These are phyloP conservation scores for Sparidentex hasta DNA, from an alignment of 2,797 vertebrate species.

Conservation along the genomic window DNA sequence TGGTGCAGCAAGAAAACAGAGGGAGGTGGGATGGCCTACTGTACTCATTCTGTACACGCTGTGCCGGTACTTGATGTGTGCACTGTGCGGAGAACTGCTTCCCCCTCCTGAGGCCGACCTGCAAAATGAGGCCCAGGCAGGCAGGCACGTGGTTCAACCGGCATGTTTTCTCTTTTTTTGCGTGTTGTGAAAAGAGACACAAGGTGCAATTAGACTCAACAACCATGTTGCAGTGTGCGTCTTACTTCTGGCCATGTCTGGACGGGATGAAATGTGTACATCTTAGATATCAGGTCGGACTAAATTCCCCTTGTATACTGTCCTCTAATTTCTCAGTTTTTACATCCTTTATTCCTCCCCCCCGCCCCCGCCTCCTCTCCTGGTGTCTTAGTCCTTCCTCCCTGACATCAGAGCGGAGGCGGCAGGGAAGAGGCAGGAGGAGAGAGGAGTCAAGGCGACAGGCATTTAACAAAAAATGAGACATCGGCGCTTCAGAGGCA, in stretches of 20 bases:
- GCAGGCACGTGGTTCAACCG: neutral
- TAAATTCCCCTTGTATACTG: slow-evolving; percentile 4
- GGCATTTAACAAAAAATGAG: too few relatives aligned
- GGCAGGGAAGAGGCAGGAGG: too few relatives aligned
- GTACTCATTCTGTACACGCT: neutral
- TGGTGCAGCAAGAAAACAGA: neutral
- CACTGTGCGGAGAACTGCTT: too few relatives aligned
- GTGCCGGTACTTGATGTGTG: too few relatives aligned
- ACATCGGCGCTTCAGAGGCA: too few relatives aligned
- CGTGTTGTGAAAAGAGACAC: neutral
- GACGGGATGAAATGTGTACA: slow-evolving; percentile 20
- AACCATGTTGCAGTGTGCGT: neutral
- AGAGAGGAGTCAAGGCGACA: too few relatives aligned
- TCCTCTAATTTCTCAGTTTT: too few relatives aligned
- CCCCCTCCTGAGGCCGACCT: too few relatives aligned
- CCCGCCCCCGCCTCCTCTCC: too few relatives aligned
- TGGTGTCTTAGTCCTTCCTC: too few relatives aligned
- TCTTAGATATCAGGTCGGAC: slow-evolving; percentile 33
- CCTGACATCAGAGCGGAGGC: too few relatives aligned
- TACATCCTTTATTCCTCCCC: too few relatives aligned
- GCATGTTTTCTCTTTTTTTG: neutral
- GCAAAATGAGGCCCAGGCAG: neutral
- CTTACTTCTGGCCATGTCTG: slow-evolving; percentile 9
- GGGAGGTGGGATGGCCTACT: neutral
- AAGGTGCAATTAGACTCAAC: slow-evolving; percentile 13